phyloP scores from a whole-genome alignment of 2,113 vertebrate species.

The Paratilapia polleni region DNA sequence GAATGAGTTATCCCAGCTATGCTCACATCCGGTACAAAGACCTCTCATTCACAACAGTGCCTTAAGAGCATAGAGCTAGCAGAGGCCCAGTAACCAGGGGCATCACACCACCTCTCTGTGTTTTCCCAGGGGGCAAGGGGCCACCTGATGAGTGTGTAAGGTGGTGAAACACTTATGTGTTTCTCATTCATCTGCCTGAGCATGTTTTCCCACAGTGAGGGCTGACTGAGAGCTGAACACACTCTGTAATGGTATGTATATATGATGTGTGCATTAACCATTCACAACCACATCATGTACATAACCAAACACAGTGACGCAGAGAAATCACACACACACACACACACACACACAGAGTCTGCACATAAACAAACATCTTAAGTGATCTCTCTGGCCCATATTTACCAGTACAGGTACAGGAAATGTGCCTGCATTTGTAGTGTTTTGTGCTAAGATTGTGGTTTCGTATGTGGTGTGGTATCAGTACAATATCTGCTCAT shows the following conservation, averaged over 20 bases:
- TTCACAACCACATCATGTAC: not conserved
- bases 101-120: not conserved
- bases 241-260: not conserved
- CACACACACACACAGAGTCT: not conserved
- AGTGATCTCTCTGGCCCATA: constrained; percentile 1
- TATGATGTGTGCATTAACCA: not conserved
- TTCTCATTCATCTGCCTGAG: constrained; percentile 43
- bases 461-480: constrained; percentile 37
- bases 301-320: constrained; percentile 9
- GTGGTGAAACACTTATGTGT: constrained; percentile 38
- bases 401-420: constrained; percentile 37
- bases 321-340: not conserved
- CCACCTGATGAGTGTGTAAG: constrained; percentile 8
- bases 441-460: constrained; percentile 30
- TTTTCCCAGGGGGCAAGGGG: constrained; percentile 10
- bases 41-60: constrained; percentile 52
- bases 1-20: constrained; percentile 38
- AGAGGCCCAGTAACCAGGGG: not conserved
- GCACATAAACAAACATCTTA: not conserved
- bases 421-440: constrained; percentile 31
- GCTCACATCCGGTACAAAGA: constrained; percentile 18
- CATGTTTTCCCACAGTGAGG: constrained; percentile 25
- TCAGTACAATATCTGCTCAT: constrained; percentile 16
- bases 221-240: not conserved
- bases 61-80: not conserved